Conservation (phyloP, 2,888 invertebrate species). For the Holacanthella duospinosa region DNA sequence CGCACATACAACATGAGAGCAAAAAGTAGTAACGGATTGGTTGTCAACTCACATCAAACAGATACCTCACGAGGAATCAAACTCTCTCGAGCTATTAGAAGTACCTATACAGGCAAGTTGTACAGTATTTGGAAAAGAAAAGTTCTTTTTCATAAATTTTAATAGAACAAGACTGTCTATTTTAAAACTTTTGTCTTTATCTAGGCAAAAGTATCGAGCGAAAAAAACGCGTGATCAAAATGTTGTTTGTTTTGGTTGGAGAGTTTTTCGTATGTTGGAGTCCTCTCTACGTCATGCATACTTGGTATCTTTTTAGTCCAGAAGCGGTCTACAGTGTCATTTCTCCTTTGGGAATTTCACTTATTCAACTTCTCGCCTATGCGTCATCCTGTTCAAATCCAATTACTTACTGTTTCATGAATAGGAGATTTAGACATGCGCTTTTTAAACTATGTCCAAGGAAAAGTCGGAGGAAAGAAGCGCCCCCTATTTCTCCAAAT, state of each 20-base stretch:
- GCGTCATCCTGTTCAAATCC: constrained; percentile 79
- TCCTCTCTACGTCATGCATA: constrained; percentile 69
- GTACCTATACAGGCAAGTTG: constrained; percentile 62
- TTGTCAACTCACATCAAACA: background rate
- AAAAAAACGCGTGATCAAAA: constrained; percentile 66
- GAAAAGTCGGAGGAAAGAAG: background rate
- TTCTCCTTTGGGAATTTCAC: constrained; percentile 59
- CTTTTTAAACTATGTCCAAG: constrained; percentile 58
- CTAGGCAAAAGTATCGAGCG: constrained; percentile 64
- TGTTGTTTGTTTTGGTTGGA: constrained; percentile 81
- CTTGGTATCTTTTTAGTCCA: constrained; percentile 61
- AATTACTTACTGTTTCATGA: constrained; percentile 88
- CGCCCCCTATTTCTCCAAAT: background rate
- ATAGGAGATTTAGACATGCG: constrained; percentile 69
- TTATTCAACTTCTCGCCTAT: constrained; percentile 66
- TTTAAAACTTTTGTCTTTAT: too few relatives aligned
- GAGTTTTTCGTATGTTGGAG: constrained; percentile 90
- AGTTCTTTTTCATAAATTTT: too few relatives aligned
- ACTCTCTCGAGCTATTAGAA: constrained; percentile 51
- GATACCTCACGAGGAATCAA: constrained; percentile 12
- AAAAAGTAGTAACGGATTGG: background rate
- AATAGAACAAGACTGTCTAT: too few relatives aligned
- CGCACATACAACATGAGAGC: background rate
- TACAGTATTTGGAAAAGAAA: too few relatives aligned
- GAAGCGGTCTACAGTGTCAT: constrained; percentile 58